These are phyloP conservation scores for Drosophila rufa DNA, from an alignment of 1,140 invertebrate species.

Conservation along the genomic window DNA sequence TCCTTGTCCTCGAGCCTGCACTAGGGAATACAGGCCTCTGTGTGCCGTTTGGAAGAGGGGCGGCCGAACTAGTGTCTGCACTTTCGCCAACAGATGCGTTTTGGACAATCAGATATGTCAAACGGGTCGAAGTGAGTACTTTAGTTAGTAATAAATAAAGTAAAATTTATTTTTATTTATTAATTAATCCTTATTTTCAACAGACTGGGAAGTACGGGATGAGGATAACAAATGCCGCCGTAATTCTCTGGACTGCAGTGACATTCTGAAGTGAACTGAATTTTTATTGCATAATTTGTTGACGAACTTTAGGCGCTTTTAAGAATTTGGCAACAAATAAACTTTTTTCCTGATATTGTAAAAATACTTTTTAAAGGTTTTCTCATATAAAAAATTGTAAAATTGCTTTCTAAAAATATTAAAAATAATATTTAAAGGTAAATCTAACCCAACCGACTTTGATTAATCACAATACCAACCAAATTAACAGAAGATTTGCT, in stretches of 20 bases:
- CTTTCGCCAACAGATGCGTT: constrained; percentile 30
- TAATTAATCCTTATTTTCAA: not conserved
- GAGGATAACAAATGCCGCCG: not conserved
- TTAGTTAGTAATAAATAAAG: not conserved
- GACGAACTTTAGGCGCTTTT: not conserved
- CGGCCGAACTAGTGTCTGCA: constrained; percentile 10
- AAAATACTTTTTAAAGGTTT: too few species aligned
- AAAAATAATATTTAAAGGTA: too few species aligned
- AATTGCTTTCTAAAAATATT: too few species aligned
- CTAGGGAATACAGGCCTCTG: constrained; percentile 16
- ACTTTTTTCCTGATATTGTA: too few species aligned
- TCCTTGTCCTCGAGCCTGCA: constrained; percentile 16
- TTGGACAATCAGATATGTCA: constrained; percentile 24
- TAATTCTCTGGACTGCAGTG: constrained; percentile 14
- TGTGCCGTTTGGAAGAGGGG: constrained; percentile 27
- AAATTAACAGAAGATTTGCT: constrained; percentile 42
- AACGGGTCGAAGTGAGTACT: constrained; percentile 17
- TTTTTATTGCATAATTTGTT: not conserved
- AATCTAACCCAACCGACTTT: not conserved
- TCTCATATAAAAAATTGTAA: too few species aligned
- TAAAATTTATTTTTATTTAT: too few species aligned
- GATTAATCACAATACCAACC: constrained; percentile 18
- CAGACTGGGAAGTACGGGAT: constrained; percentile 24
- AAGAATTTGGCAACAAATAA: too few species aligned
- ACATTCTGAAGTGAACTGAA: not conserved